phyloP scores from a whole-genome alignment of 2,113 vertebrate species.

The Lates calcarifer region DNA sequence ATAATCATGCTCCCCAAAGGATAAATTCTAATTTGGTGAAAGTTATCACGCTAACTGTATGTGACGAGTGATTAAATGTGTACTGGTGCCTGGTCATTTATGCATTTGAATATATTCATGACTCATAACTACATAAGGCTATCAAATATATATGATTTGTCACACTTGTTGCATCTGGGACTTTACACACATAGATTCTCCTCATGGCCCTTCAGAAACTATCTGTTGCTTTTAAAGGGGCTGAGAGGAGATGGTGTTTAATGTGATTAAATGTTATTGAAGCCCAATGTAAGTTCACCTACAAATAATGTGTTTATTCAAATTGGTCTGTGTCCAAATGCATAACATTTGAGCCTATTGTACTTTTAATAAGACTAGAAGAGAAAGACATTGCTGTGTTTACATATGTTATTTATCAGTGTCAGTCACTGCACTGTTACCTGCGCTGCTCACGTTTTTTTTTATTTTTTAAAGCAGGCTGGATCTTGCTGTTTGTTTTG shows the following conservation, averaged over 20 bases:
- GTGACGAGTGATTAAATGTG: conserved; percentile 9
- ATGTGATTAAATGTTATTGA: background rate
- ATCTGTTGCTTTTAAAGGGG: background rate
- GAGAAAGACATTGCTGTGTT: background rate
- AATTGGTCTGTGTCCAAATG: background rate
- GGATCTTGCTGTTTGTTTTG: conserved; percentile 15
- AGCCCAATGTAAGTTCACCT: background rate
- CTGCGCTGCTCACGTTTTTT: background rate
- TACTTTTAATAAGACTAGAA: background rate
- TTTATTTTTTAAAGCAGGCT: conserved; percentile 9
- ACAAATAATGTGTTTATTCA: background rate
- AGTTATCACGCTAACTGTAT: conserved; percentile 20
- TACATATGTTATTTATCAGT: background rate
- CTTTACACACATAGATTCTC: background rate
- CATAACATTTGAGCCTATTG: background rate
- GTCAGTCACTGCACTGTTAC: background rate
- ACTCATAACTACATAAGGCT: background rate
- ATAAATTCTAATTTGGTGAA: conserved; percentile 35
- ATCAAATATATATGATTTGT: background rate
- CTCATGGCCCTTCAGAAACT: background rate
- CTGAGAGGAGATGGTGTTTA: too few relatives aligned
- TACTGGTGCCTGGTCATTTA: background rate
- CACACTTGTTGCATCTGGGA: conserved; percentile 16
- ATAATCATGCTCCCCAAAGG: conserved; percentile 26
- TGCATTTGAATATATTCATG: background rate